phyloP scores from a whole-genome alignment of 1,140 invertebrate genomes.

The Trypoxylus dichotomus region DNA sequence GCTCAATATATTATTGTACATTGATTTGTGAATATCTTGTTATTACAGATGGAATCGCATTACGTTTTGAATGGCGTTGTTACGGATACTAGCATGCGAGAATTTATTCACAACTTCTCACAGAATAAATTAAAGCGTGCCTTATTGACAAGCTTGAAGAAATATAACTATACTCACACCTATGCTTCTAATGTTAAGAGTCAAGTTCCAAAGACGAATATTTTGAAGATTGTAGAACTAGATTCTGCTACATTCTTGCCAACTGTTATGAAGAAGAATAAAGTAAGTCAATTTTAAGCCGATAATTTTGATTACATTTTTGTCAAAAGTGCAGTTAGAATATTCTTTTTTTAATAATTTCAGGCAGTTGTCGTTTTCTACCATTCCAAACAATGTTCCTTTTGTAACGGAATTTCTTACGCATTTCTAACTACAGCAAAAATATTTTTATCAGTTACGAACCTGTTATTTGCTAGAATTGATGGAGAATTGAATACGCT shows the following conservation, averaged over 20 bases:
- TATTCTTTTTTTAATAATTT: no score
- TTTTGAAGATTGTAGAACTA: constrained; percentile 59
- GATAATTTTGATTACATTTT: constrained; percentile 12
- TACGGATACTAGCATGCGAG: constrained; percentile 58
- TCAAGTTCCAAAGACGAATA: constrained; percentile 31
- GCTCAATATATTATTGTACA: background rate
- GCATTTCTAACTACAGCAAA: constrained; percentile 67
- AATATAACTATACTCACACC: constrained; percentile 50
- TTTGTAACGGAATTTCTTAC: constrained; percentile 69
- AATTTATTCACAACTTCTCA: constrained; percentile 70
- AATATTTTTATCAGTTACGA: constrained; percentile 60
- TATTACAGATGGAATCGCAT: constrained; percentile 68
- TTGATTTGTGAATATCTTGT: no score
- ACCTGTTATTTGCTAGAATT: constrained; percentile 68
- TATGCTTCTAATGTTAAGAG: constrained; percentile 43
- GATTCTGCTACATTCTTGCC: constrained; percentile 57
- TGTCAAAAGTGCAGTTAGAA: no score
- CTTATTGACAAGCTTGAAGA: constrained; percentile 47
- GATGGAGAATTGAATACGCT: constrained; percentile 80
- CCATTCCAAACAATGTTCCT: constrained; percentile 70
- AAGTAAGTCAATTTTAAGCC: constrained; percentile 37
- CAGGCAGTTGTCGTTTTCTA: constrained; percentile 74
- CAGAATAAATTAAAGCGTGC: constrained; percentile 58
- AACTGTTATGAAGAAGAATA: constrained; percentile 51
- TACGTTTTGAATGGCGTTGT: constrained; percentile 65